Base-by-base conservation (phyloP, 2,113 vertebrate genomes). In the Oryzias woworae region DNA sequence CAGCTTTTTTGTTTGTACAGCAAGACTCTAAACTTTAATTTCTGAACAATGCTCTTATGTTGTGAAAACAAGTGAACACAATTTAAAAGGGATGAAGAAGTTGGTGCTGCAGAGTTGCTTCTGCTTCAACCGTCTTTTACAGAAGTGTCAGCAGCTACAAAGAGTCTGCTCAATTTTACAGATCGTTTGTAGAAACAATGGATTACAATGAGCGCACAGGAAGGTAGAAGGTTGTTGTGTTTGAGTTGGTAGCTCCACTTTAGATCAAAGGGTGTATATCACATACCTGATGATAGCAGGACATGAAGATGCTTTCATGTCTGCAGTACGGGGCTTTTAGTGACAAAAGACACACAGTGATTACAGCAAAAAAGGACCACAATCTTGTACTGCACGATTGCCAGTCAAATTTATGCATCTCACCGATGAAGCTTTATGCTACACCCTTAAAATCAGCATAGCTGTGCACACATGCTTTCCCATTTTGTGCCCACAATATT, bases 281-380 rank as follows among this genome's bases (percentile, higher is more conserved):
- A 58, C 67, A 60, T 50, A 42, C 4, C 70, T 54, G 78, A 85
- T 86, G 80, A 81, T 75, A 64, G 80, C 72, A 74, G 71, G 57
- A 85, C 64, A 82, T 46, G 68, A 76, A 79, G 73, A 78, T 48
- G 77, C 88, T 88, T 88, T 88, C 82, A 90, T 87, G 82, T 88
- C 73, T 67, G 77, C 66, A 64, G 49, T 49, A 61, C 76, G 55
- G 58, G 64, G 78, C 82, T 86, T 54, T 87, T 82, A 80, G 76
- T 82, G 71, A 61, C 73, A 80, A 78, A 74, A 66, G 71, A 66
- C 26, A 74, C 64, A 70, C 65, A 78, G 76, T 85, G 82, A 78
- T 79, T 71, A 63, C 65, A 76, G 80, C 26, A 61, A 60, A 66
- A 58, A 72, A 64, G 62, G 48, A 63, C 51, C 26, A 14, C 45